Evolutionary conservation across 1,140 invertebrate species (phyloP).

Genomic region (Dendrolimus punctatus): DNA sequence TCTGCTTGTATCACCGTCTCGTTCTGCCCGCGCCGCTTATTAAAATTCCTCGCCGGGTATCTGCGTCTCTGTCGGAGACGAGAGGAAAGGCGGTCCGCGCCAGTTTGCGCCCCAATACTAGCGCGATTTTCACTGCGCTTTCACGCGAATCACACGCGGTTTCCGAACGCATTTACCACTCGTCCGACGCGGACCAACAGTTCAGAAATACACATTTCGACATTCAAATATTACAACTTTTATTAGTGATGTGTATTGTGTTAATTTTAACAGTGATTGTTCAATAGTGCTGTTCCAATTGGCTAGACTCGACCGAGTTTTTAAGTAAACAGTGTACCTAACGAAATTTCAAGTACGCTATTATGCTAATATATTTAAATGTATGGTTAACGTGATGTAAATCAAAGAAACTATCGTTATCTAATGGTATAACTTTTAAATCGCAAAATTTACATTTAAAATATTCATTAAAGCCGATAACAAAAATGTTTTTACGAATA

Average conservation of each 20-base stretch:
- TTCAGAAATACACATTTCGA: slow-evolving; percentile 7
- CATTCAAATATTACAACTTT: slow-evolving; percentile 11
- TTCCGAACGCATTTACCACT: slow-evolving; percentile 4
- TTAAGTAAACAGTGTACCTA: slow-evolving; percentile 20
- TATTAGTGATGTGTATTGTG: slow-evolving; percentile 17
- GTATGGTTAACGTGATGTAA: too few species aligned
- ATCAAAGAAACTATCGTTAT: too few species aligned
- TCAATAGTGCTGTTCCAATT: slow-evolving; percentile 11
- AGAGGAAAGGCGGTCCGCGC: slow-evolving; percentile 50
- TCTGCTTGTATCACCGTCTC: slow-evolving; percentile 53
- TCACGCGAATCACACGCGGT: slow-evolving; percentile 61
- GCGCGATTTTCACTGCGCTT: slow-evolving; percentile 60
- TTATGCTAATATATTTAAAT: too few species aligned
- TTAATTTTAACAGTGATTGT: slow-evolving; percentile 8
- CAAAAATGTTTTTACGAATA: too few species aligned
- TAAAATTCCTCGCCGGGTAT: slow-evolving; percentile 64
- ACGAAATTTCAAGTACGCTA: background rate
- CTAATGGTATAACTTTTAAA: too few species aligned
- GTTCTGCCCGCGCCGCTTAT: slow-evolving; percentile 62
- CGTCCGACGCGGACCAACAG: too few species aligned
- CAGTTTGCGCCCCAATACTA: slow-evolving; percentile 52
- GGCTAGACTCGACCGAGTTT: slow-evolving; percentile 3
- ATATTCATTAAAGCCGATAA: too few species aligned
- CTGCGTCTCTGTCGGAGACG: slow-evolving; percentile 49
- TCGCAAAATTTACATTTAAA: too few species aligned